These are phyloP conservation scores for Tenthredo livida DNA, from an alignment of 2,888 invertebrate species.

Conservation along the genomic window DNA sequence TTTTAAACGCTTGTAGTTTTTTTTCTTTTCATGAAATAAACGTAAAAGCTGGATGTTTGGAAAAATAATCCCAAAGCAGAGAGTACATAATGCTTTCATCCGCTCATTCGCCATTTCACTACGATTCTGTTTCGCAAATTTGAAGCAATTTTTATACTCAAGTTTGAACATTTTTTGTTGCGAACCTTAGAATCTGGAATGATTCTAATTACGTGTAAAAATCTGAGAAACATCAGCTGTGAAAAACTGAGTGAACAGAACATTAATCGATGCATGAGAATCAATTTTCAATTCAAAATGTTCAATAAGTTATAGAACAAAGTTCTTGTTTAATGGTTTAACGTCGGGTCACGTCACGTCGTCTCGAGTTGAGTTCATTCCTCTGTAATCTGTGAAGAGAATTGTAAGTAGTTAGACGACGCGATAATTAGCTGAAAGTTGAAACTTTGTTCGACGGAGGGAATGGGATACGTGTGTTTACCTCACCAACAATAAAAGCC, in stretches of 20 bases:
- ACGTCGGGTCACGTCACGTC: neutral
- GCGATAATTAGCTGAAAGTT: slow-evolving; percentile 3
- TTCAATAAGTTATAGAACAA: neutral
- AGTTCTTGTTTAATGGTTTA: neutral
- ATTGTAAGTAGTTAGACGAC: neutral
- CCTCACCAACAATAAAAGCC: neutral
- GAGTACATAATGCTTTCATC: no score
- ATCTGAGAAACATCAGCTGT: no score
- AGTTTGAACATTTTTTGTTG: no score
- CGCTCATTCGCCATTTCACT: neutral
- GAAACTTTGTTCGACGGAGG: neutral
- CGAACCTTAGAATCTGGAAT: no score
- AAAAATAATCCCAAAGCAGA: neutral
- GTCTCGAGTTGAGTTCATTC: neutral
- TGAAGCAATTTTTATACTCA: neutral
- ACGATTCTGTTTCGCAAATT: neutral
- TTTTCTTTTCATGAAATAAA: neutral
- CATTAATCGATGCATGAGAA: no score
- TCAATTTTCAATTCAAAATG: neutral
- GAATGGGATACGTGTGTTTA: neutral
- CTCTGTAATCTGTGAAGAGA: neutral
- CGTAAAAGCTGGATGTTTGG: neutral
- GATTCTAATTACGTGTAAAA: neutral
- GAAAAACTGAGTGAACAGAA: no score
- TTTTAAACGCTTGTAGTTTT: no score